phyloP scores from a whole-genome alignment of 2,113 vertebrate genomes.

The Rhea americana region DNA sequence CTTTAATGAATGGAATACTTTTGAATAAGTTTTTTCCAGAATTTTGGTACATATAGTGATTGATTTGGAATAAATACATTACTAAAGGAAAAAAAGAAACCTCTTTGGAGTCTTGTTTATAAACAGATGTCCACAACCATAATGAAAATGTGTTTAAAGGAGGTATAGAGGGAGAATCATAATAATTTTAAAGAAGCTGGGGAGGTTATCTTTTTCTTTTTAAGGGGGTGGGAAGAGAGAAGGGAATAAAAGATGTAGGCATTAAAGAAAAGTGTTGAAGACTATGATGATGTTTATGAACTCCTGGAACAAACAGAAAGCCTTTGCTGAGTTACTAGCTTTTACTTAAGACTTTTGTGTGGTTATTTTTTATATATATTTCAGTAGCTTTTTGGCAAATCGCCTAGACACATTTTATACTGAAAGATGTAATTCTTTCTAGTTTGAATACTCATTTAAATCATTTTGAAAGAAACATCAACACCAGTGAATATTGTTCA shows the following conservation, averaged over 20 bases:
- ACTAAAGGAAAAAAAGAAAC: neutral
- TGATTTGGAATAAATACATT: neutral
- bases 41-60: neutral
- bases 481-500: neutral
- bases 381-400: neutral
- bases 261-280: neutral
- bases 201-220: neutral
- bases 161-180: neutral
- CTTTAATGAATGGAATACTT: neutral
- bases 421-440: neutral
- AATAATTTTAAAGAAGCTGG: neutral
- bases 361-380: neutral
- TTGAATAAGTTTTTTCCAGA: neutral
- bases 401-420: neutral
- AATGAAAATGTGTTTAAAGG: neutral
- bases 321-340: neutral
- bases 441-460: neutral
- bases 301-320: neutral
- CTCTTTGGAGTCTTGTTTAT: neutral
- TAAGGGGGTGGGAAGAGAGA: rapidly evolving
- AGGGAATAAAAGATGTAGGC: neutral
- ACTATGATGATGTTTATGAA: neutral
- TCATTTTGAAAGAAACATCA: neutral
- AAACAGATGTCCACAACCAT: neutral
- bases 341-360: neutral